phyloP scores from a whole-genome alignment of 2,113 vertebrate genomes.

The Orycteropus afer region DNA sequence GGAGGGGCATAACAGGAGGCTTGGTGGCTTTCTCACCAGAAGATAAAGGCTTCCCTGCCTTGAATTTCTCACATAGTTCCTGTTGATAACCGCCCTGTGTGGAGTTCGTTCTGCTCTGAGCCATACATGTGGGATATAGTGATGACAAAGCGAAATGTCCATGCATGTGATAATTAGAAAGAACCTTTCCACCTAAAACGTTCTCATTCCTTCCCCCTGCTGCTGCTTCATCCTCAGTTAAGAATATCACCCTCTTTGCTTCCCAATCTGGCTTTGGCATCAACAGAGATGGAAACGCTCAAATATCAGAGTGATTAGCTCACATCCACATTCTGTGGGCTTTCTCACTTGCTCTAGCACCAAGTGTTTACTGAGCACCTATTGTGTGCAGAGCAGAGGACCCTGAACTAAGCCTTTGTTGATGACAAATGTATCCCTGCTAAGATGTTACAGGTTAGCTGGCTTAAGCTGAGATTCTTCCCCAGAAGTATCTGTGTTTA shows the following conservation, averaged over 20 bases:
- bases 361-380: not conserved
- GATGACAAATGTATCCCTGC: rapidly evolving
- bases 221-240: not conserved
- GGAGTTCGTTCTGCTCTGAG: not conserved
- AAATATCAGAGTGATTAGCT: not conserved
- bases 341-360: not conserved
- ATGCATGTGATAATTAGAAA: not conserved
- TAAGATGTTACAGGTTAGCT: not conserved
- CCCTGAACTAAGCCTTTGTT: not conserved
- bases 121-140: not conserved
- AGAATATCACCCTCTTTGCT: not conserved
- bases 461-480: not conserved
- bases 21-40: not conserved
- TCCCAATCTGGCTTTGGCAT: not conserved
- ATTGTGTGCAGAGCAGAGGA: not conserved
- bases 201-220: not conserved
- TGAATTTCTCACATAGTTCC: rapidly evolving
- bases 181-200: not conserved
- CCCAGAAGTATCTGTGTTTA: not conserved
- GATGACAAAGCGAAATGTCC: not conserved
- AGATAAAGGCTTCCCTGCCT: not conserved
- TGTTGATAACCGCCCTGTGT: rapidly evolving
- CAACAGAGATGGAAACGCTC: not conserved
- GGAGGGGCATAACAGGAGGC: not conserved
- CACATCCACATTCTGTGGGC: rapidly evolving